phyloP scores from a whole-genome alignment of 2,797 vertebrate species.

The Manis javanica region DNA sequence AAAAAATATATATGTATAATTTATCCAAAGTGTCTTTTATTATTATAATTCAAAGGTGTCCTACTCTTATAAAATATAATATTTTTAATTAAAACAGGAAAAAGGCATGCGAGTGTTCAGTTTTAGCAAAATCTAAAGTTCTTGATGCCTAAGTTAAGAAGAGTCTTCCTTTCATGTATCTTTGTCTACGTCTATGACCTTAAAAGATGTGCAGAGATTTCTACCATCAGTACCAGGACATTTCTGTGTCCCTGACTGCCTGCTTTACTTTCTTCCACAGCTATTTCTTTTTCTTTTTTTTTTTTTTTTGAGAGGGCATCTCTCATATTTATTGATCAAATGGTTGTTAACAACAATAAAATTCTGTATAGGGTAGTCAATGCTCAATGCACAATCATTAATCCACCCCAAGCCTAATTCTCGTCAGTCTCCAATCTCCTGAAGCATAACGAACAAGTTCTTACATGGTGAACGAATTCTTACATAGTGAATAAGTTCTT shows the following conservation, averaged over 20 bases:
- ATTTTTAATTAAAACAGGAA: neutral
- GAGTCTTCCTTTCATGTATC: neutral
- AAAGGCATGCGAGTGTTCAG: neutral
- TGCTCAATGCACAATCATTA: too few species aligned
- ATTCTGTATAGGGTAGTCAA: too few species aligned
- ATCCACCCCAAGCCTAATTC: too few species aligned
- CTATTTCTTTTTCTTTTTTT: too few species aligned
- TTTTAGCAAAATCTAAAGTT: neutral
- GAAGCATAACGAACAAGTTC: too few species aligned
- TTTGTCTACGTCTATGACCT: neutral
- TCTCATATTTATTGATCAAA: too few species aligned
- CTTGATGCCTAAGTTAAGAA: neutral
- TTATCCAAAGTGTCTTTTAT: neutral
- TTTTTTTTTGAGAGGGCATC: too few species aligned
- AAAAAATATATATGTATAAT: neutral
- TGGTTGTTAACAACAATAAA: too few species aligned
- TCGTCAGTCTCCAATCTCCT: too few species aligned
- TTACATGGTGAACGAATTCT: too few species aligned
- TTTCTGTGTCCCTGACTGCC: neutral
- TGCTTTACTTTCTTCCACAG: neutral
- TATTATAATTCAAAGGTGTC: neutral
- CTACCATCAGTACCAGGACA: neutral
- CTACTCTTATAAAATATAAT: neutral
- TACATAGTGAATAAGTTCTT: too few species aligned
- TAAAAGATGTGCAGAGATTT: neutral